These are phyloP conservation scores for Irena cyanogastra DNA, from an alignment of 2,113 vertebrate species.

Conservation along the genomic window DNA sequence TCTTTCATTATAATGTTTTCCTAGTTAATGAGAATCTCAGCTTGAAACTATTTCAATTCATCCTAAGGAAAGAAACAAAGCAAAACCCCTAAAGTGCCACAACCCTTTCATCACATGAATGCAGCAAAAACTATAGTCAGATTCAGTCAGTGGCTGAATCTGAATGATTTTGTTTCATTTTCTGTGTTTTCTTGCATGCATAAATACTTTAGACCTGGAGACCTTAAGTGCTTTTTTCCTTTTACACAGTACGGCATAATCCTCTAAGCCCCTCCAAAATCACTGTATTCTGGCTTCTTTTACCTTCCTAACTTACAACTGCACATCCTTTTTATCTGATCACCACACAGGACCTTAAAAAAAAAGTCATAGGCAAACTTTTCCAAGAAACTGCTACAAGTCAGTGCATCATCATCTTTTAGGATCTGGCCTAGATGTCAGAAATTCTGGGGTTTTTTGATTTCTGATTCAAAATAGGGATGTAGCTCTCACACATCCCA, in stretches of 20 bases:
- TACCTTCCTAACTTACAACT: background rate
- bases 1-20: background rate
- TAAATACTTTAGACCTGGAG: background rate
- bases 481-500: background rate
- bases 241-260: background rate
- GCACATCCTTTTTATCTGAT: background rate
- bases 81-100: background rate
- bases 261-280: background rate
- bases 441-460: rapidly evolving
- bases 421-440: background rate
- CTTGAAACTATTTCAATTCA: background rate
- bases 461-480: background rate
- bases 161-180: background rate
- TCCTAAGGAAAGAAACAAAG: background rate
- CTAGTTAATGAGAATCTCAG: background rate
- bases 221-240: background rate
- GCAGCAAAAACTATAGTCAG: background rate
- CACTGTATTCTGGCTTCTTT: background rate
- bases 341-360: background rate
- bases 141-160: background rate
- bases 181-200: background rate
- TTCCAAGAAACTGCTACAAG: background rate
- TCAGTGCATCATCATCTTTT: background rate
- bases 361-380: background rate
- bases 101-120: background rate